These are phyloP conservation scores for Hirtodrosophila alboralis DNA, from an alignment of 2,888 invertebrate genomes.

Conservation along the genomic window DNA sequence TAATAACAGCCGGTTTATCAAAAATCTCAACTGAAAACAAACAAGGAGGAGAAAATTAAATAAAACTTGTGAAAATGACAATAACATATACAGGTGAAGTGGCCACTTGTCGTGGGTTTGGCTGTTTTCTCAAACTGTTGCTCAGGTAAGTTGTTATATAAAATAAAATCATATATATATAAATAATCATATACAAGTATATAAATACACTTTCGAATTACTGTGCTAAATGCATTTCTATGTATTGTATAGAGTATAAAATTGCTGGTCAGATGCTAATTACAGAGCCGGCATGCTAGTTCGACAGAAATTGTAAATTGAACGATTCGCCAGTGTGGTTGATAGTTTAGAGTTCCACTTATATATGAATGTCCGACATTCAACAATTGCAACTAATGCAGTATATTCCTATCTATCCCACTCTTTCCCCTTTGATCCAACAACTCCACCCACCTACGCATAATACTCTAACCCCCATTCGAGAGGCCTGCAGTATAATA, in stretches of 20 bases:
- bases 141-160: slow-evolving; percentile 86
- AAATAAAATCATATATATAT: not conserved
- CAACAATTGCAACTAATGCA: slow-evolving; percentile 59
- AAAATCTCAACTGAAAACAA: slow-evolving; percentile 39
- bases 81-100: slow-evolving; percentile 94
- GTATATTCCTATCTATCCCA: slow-evolving; percentile 41
- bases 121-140: slow-evolving; percentile 93
- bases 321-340: slow-evolving; percentile 8
- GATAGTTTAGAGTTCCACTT: slow-evolving; percentile 8
- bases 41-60: slow-evolving; percentile 11
- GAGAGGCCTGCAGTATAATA: slow-evolving; percentile 49
- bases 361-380: slow-evolving; percentile 28
- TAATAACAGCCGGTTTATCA: slow-evolving; percentile 7
- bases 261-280: slow-evolving; percentile 53
- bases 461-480: not conserved
- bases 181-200: no score
- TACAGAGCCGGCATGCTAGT: slow-evolving; percentile 64
- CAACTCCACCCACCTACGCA: slow-evolving; percentile 35
- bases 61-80: slow-evolving; percentile 87
- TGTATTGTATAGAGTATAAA: slow-evolving; percentile 27
- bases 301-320: slow-evolving; percentile 13
- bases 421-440: slow-evolving; percentile 10
- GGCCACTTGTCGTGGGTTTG: slow-evolving; percentile 93
- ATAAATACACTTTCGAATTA: slow-evolving; percentile 13
- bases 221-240: slow-evolving; percentile 4